These are phyloP conservation scores for Thaleichthys pacificus DNA, from an alignment of 2,797 vertebrate genomes.

Conservation along the genomic window DNA sequence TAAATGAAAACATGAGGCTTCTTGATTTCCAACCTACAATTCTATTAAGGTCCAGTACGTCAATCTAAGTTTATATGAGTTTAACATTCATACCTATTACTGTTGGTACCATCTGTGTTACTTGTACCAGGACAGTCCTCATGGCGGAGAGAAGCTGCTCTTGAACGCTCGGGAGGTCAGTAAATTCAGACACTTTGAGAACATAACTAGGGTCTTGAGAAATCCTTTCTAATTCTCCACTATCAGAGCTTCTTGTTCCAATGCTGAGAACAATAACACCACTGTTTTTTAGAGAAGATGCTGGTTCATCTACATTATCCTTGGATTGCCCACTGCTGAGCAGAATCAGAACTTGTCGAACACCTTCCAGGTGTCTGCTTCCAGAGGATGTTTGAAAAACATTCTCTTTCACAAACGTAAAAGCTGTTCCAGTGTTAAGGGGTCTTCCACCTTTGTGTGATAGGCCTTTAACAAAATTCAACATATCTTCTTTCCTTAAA, in stretches of 20 bases:
- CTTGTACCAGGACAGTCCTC: background rate
- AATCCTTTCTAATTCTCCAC: conserved; percentile 48
- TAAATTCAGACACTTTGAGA: conserved; percentile 41
- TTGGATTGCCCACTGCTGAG: conserved; percentile 51
- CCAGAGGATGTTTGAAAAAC: conserved; percentile 56
- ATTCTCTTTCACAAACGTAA: conserved; percentile 57
- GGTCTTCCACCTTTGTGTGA: conserved; percentile 63
- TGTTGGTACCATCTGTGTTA: conserved; percentile 15
- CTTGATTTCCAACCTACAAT: background rate
- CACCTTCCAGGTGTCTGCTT: conserved; percentile 50
- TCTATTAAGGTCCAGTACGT: background rate
- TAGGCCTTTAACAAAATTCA: conserved; percentile 56
- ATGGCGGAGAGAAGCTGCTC: conserved; percentile 38
- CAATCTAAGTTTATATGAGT: no score
- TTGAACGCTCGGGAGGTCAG: conserved; percentile 44
- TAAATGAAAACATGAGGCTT: background rate
- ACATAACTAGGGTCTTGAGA: conserved; percentile 31
- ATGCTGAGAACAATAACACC: conserved; percentile 54
- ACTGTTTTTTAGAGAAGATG: conserved; percentile 43
- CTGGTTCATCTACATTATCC: conserved; percentile 48
- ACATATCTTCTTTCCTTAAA: conserved; percentile 56
- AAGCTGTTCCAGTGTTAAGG: conserved; percentile 59
- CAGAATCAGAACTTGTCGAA: conserved; percentile 59
- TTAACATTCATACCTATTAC: conserved; percentile 18
- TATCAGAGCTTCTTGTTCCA: conserved; percentile 52